A percentile compares a stretch with the other conserved stretches of the same genome.
phyloP scores from a whole-genome alignment of 2,888 invertebrate species.

The Willowsia nigromaculata region DNA sequence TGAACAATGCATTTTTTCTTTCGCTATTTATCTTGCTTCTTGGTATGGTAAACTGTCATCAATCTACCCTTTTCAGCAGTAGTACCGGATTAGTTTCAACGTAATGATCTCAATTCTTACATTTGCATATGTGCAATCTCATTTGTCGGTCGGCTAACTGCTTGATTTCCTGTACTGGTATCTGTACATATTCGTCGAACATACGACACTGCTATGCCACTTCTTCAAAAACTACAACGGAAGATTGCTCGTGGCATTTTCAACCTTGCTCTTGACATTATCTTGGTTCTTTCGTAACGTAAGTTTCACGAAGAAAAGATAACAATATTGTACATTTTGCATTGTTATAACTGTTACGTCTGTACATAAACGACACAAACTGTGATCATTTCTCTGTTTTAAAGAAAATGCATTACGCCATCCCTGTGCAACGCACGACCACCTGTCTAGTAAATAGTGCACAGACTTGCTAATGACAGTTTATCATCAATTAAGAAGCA shows the following conservation, averaged over 20 bases:
- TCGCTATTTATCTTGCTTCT: background rate
- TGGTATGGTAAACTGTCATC: background rate
- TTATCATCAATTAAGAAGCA: constrained; percentile 48
- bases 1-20: background rate
- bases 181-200: background rate
- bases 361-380: background rate
- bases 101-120: background rate
- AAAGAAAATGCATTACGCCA: background rate
- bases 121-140: constrained; percentile 12
- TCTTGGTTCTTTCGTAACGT: background rate
- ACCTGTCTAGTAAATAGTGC: constrained; percentile 39
- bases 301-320: background rate
- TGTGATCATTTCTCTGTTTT: background rate
- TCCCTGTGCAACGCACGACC: background rate
- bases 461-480: constrained; percentile 41
- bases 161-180: constrained; percentile 44
- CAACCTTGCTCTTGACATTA: constrained; percentile 48
- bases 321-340: constrained; percentile 24
- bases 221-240: constrained; percentile 9
- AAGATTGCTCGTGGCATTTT: background rate
- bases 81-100: background rate
- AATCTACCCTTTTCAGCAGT: background rate
- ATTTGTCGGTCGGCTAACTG: constrained; percentile 65
- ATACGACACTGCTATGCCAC: background rate
- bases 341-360: constrained; percentile 1